phyloP scores from a whole-genome alignment of 2,888 invertebrate species.

The Hedya salicella region DNA sequence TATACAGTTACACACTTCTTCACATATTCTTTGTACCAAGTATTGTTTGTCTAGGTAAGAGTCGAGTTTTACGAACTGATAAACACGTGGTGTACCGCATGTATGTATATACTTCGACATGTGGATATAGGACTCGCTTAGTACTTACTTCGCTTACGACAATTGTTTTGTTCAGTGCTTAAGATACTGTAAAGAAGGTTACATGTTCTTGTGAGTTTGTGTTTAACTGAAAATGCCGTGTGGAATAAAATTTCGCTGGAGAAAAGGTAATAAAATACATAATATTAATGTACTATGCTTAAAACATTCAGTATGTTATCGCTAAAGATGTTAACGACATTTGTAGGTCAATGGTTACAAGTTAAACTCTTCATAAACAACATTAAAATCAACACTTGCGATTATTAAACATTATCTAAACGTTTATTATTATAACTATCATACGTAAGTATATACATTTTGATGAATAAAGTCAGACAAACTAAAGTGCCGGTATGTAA shows the following conservation, averaged over 20 bases:
- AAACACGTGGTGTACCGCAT: conserved; percentile 66
- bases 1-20: neutral
- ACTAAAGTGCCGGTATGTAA: neutral
- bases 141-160: conserved; percentile 55
- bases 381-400: neutral
- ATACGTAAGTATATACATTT: neutral
- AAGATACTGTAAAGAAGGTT: conserved; percentile 69
- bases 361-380: conserved; percentile 5
- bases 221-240: conserved; percentile 60
- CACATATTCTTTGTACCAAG: conserved; percentile 2
- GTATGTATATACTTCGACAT: conserved; percentile 47
- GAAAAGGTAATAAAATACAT: conserved; percentile 58
- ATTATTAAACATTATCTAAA: neutral
- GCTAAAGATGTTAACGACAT: neutral
- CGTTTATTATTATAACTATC: neutral
- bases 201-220: conserved; percentile 59
- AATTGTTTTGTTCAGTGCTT: conserved; percentile 74
- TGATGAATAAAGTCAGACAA: neutral
- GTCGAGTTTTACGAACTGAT: conserved; percentile 62
- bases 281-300: neutral
- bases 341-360: conserved; percentile 3
- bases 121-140: conserved; percentile 60
- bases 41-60: conserved; percentile 37
- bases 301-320: conserved; percentile 6
- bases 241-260: conserved; percentile 65